Conservation (phyloP, 2,113 vertebrate genomes). For the Penelope pileata region DNA sequence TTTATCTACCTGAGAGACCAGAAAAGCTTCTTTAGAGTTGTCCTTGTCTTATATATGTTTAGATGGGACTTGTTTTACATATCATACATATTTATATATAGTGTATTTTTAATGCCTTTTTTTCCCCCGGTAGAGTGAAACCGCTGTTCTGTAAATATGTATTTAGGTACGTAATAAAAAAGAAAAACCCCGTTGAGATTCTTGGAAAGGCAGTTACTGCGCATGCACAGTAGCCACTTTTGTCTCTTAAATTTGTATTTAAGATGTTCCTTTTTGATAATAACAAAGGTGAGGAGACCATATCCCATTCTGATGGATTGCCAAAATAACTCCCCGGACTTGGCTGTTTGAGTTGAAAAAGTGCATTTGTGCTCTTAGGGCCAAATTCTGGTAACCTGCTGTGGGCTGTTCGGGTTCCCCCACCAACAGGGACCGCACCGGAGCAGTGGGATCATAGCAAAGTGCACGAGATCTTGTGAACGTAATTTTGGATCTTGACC, state of each 20-base stretch:
- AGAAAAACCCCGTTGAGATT: conserved; percentile 62
- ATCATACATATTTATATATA: conserved; percentile 81
- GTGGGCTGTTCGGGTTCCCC: background rate
- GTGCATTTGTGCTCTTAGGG: background rate
- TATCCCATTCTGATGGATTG: conserved; percentile 69
- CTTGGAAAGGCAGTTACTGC: conserved; percentile 75
- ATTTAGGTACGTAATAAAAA: conserved; percentile 72
- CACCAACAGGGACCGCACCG: accelerated
- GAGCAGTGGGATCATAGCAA: background rate
- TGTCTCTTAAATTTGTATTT: conserved; percentile 69
- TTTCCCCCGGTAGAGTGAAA: conserved; percentile 62
- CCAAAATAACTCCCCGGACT: conserved; percentile 63
- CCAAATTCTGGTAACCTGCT: background rate
- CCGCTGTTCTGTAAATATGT: conserved; percentile 81
- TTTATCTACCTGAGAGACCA: conserved; percentile 72
- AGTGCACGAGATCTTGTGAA: accelerated
- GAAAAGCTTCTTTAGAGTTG: conserved; percentile 75
- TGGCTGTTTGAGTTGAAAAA: conserved; percentile 31
- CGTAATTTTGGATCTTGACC: accelerated
- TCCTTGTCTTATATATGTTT: conserved; percentile 77
- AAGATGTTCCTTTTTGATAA: conserved; percentile 56
- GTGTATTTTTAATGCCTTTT: conserved; percentile 76
- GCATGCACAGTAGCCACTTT: conserved; percentile 75
- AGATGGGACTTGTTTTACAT: conserved; percentile 78
- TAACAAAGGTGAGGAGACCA: conserved; percentile 65